Evolutionary conservation across 2,888 invertebrate genomes (phyloP).

Genomic region (Leucoptera coffeella): DNA sequence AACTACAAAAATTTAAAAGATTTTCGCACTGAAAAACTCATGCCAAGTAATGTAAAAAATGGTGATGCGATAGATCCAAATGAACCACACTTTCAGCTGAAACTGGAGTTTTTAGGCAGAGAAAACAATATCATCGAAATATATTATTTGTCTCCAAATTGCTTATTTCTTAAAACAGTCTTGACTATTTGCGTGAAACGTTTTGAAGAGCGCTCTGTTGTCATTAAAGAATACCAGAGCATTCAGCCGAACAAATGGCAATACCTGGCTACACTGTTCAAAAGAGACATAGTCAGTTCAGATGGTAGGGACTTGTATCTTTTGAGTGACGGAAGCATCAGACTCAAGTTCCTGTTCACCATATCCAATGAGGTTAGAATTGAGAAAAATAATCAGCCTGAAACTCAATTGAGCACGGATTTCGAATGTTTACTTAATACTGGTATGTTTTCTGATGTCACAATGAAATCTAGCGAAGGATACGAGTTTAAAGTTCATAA

Average conservation of each 20-base stretch:
- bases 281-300: constrained; percentile 24
- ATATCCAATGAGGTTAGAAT: constrained; percentile 35
- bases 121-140: constrained; percentile 37
- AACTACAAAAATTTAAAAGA: constrained; percentile 26
- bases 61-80: constrained; percentile 12
- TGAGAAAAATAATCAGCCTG: constrained; percentile 18
- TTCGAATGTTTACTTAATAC: constrained; percentile 29
- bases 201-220: constrained; percentile 35
- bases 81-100: constrained; percentile 26
- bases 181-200: constrained; percentile 31
- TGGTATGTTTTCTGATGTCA: constrained; percentile 33
- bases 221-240: constrained; percentile 34
- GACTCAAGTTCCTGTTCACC: constrained; percentile 35
- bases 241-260: constrained; percentile 41
- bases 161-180: constrained; percentile 32
- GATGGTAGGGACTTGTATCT: constrained; percentile 26
- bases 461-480: constrained; percentile 30
- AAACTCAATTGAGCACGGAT: constrained; percentile 28
- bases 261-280: constrained; percentile 31
- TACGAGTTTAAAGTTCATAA: constrained; percentile 35
- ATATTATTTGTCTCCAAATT: constrained; percentile 26
- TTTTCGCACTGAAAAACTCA: constrained; percentile 23
- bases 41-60: constrained; percentile 8
- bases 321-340: constrained; percentile 29
- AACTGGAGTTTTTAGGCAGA: constrained; percentile 34